A percentile compares a stretch with the other conserved stretches of the same genome.
phyloP scores from a whole-genome alignment of 2,113 vertebrate species.

The Proteles cristata region DNA sequence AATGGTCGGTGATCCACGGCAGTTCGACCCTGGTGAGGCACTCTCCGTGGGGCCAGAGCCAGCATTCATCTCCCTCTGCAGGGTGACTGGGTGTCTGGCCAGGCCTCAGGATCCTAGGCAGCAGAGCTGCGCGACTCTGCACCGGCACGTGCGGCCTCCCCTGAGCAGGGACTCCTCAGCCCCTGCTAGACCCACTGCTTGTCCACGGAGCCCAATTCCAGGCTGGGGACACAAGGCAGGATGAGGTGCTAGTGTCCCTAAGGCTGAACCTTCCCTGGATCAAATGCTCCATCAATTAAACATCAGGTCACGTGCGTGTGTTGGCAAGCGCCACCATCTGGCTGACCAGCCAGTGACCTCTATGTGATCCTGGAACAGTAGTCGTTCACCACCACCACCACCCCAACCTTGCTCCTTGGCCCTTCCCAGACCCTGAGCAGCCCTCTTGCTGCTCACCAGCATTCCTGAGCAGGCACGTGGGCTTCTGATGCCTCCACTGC shows the following conservation, averaged over 20 bases:
- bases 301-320: background rate
- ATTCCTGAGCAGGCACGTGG: background rate
- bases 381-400: background rate
- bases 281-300: background rate
- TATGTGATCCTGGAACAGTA: background rate
- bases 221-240: background rate
- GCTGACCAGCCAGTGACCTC: background rate
- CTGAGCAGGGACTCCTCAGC: background rate
- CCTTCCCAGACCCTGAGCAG: background rate
- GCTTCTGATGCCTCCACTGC: background rate
- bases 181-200: background rate
- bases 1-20: accelerated
- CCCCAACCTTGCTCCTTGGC: background rate
- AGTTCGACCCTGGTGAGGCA: background rate
- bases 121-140: accelerated
- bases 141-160: background rate
- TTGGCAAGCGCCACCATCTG: background rate
- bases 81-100: background rate
- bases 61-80: background rate
- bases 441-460: background rate
- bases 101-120: background rate
- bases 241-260: background rate
- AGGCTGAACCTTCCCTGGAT: background rate
- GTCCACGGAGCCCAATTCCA: background rate
- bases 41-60: background rate